Conservation (phyloP, 2,888 invertebrate species). For the Ochropacha duplaris region DNA sequence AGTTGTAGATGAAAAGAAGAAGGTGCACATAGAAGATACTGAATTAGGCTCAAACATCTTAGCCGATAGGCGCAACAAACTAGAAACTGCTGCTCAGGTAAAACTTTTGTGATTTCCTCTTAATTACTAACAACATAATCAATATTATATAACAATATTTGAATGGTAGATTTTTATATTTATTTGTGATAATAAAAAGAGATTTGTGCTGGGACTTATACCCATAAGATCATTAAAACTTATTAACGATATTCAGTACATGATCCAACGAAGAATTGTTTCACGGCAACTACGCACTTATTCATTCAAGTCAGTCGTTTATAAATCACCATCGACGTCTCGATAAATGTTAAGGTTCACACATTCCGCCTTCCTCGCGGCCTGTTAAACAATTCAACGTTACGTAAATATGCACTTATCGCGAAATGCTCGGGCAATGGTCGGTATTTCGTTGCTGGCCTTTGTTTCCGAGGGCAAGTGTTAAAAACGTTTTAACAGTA, state of each 20-base stretch:
- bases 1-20: constrained; percentile 72
- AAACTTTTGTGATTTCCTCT: constrained; percentile 8
- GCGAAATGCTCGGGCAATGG: not conserved
- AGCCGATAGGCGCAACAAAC: constrained; percentile 73
- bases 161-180: too few relatives aligned
- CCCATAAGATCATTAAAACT: too few relatives aligned
- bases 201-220: too few relatives aligned
- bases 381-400: constrained; percentile 5
- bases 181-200: too few relatives aligned
- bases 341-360: constrained; percentile 36
- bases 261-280: not conserved
- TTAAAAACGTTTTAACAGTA: constrained; percentile 9
- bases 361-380: constrained; percentile 12
- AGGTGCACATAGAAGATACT: constrained; percentile 68
- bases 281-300: constrained; percentile 17
- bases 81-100: constrained; percentile 84
- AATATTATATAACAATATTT: too few relatives aligned
- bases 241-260: too few relatives aligned
- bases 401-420: constrained; percentile 4
- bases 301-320: constrained; percentile 24
- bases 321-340: constrained; percentile 24
- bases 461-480: constrained; percentile 6
- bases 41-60: constrained; percentile 71
- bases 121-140: too few relatives aligned
- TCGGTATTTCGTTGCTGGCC: constrained; percentile 11